Evolutionary conservation across 2,888 invertebrate genomes (phyloP).

Genomic region (Eristalinus aeneus): DNA sequence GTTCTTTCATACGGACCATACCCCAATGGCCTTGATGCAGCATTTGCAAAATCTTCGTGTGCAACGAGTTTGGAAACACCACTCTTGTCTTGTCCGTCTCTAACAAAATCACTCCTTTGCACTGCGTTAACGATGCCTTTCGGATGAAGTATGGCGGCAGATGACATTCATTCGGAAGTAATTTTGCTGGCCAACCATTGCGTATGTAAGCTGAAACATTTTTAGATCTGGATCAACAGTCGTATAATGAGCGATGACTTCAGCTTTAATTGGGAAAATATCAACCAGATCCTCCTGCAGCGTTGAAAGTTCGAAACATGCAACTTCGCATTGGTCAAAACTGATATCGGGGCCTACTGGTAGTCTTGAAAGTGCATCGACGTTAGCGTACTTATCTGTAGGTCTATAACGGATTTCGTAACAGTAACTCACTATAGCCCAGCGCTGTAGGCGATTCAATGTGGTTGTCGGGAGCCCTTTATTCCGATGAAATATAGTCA

Average conservation of each 20-base stretch:
- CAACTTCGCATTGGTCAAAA: constrained; percentile 56
- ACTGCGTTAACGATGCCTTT: constrained; percentile 31
- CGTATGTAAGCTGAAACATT: not conserved
- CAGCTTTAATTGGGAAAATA: constrained; percentile 36
- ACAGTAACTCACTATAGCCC: constrained; percentile 40
- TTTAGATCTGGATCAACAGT: constrained; percentile 4
- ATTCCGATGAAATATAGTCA: constrained; percentile 73
- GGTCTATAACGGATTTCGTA: constrained; percentile 14
- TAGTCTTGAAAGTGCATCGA: constrained; percentile 63
- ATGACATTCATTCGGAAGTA: not conserved
- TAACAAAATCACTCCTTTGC: constrained; percentile 38
- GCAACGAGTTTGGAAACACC: not conserved
- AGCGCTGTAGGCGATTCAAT: constrained; percentile 31
- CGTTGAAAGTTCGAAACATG: constrained; percentile 9
- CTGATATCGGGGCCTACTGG: constrained; percentile 27
- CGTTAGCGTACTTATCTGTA: constrained; percentile 2
- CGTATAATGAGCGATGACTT: constrained; percentile 18
- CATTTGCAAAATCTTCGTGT: not conserved
- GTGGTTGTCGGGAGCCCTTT: too few species aligned
- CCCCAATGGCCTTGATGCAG: constrained; percentile 41
- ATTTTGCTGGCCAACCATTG: too few species aligned
- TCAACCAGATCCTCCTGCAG: constrained; percentile 18
- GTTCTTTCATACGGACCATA: constrained; percentile 12
- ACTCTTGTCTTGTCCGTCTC: constrained; percentile 49
- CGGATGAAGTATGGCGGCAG: constrained; percentile 39